Evolutionary conservation across 2,888 invertebrate species (phyloP), one percentile per base, ranked within the genome.

Genomic region (Rotaria socialis): DNA sequence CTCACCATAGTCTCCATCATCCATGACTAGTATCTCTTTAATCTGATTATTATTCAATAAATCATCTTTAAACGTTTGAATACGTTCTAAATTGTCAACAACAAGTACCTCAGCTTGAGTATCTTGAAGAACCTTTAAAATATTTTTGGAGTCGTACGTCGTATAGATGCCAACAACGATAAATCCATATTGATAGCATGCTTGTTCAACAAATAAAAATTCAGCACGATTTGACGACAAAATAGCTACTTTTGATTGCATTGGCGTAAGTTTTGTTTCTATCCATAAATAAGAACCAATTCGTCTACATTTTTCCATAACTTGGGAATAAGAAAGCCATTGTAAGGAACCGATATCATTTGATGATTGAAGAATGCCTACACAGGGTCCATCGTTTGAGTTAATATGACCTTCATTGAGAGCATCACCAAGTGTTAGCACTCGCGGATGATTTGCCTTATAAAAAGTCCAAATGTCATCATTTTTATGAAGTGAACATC

Each of bases 121-220:
- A 1, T n/a, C 19, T 43, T 86, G 55, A 52, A 86, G 43, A 41
- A 86, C 56, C n/a, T 86, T 85, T 50, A 55, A 52, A 50, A 86
- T 85, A 6, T 85, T 58, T 35, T 56, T 85, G n/a, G 75, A 47
- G 19, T 85, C 85, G 58, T 85, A 86, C 11, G 86, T 85, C 22
- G 85, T 85, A 67, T 86, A 86, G 1, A 86, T 16, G 27, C 80
- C 75, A 19, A 86, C 58, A 22, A 86, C 86, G 35, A 55, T 41
- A 80, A 85, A 60, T 16, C 74, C 67, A 67, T 85, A 86, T 47
- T 75, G n/a, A 60, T 85, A 86, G 43, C 86, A 85, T 11, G 75
- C 86, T 50, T 86, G 86, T 60, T 86, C 86, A 14, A 85, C 58
- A 43, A 91, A 99, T 98, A 4, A 96, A 96, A 89, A 99, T 58